Evolutionary conservation across 2,888 invertebrate genomes (phyloP), one percentile per base, ranked within the genome.

Genomic region (Candidula unifasciata): DNA sequence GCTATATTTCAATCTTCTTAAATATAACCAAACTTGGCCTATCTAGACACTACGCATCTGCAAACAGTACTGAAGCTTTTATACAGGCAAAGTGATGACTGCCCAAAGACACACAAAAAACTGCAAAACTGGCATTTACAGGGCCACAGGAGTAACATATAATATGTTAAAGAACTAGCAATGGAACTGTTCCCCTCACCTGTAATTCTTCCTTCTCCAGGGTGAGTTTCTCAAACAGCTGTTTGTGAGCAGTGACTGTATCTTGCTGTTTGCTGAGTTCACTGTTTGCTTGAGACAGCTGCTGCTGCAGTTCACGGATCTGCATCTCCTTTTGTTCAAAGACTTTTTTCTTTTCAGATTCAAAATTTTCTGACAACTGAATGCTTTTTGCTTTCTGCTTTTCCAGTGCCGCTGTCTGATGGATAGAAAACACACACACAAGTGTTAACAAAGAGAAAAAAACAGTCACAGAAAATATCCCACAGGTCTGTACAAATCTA

Each of bases 341-440:
- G 30, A 90, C 77, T 69, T 90, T 89, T 82, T 87, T 87, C 78
- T 89, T 90, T 85, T 93, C 93, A 81, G 88, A 87, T 80, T 90
- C 89, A 86, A 89, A 89, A 74, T 89, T 88, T 83, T 90, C 89
- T 79, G 88, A 89, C 82, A 89, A 84, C 86, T 89, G 90, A 73
- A 85, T 87, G 80, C 91, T 86, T 87, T 91, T 91, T 74, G 73
- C 85, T 76, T 90, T 90, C 52, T 90, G 82, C 89, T 92, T 92
- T 52, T 90, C 90, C 87, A 92, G 87, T 88, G 92, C 89, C 85
- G 86, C 86, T 90, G 92, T 91, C 93, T 93, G 89, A 18, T 80
- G 30, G 52, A 35, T 6, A 37, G 27, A 37, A n/a, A n/a, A 33
- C 33, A 74, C 30, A 33, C 30, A 37, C 30, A 33, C 21, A 1